Percentiles rank a stretch among this genome's conserved stretches.
Conservation (phyloP, 2,888 invertebrate species). For the Pegoplata infirma region DNA sequence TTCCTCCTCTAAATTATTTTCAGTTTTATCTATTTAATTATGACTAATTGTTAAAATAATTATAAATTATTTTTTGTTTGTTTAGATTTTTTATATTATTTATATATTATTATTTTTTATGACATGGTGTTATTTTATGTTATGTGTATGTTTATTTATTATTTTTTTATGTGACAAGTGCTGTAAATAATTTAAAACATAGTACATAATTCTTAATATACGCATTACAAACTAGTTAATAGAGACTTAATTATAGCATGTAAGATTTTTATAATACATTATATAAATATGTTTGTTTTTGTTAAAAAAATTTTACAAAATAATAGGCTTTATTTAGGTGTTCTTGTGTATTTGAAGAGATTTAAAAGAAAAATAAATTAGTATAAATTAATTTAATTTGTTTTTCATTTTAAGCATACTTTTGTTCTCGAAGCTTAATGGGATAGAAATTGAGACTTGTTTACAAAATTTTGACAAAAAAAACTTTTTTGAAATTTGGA, state of each 20-base stretch:
- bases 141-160: slow-evolving; percentile 25
- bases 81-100: slow-evolving; percentile 10
- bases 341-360: neutral
- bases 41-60: slow-evolving; percentile 13
- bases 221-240: slow-evolving; percentile 59
- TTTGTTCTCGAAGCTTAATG: no score
- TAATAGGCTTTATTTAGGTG: neutral
- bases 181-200: slow-evolving; percentile 42
- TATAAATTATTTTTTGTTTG: slow-evolving; percentile 45
- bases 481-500: no score
- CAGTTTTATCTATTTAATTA: neutral
- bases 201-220: neutral
- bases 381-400: no score
- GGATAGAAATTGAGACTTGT: no score
- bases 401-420: no score
- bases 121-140: slow-evolving; percentile 33
- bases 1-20: neutral
- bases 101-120: slow-evolving; percentile 16
- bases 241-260: slow-evolving; percentile 51
- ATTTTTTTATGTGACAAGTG: slow-evolving; percentile 25
- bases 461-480: no score
- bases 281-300: slow-evolving; percentile 5
- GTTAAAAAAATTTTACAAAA: slow-evolving; percentile 35
- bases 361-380: neutral
- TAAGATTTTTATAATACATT: slow-evolving; percentile 30